Percentiles rank a stretch among this genome's conserved stretches.
phyloP scores from a whole-genome alignment of 2,888 invertebrate genomes.

The Pinctada fucata region DNA sequence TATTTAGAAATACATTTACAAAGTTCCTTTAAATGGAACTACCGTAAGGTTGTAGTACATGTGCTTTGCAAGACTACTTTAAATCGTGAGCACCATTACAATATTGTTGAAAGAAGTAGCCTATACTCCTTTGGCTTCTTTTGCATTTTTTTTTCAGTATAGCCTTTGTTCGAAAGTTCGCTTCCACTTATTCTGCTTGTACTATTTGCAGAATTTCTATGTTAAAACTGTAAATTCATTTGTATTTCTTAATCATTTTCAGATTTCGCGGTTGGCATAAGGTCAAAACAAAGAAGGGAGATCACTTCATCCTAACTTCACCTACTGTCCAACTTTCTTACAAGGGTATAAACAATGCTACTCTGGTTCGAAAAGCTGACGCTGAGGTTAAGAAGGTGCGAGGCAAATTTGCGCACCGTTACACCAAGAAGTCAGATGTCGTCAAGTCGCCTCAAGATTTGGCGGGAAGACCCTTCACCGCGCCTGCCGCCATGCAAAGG shows the following conservation, averaged over 20 bases:
- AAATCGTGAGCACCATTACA: no score
- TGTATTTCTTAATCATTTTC: conserved; percentile 14
- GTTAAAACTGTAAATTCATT: no score
- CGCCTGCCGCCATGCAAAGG: conserved; percentile 50
- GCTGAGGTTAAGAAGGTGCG: conserved; percentile 51
- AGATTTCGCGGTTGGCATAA: conserved; percentile 68
- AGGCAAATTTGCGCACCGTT: conserved; percentile 52
- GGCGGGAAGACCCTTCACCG: conserved; percentile 51
- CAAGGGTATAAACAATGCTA: conserved; percentile 52
- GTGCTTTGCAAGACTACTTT: no score
- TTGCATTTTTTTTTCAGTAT: no score
- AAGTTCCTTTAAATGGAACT: no score
- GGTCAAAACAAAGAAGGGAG: conserved; percentile 55
- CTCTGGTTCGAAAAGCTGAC: conserved; percentile 50
- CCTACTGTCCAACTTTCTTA: conserved; percentile 54
- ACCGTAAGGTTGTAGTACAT: no score
- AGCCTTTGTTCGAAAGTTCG: no score
- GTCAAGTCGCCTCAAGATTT: conserved; percentile 17
- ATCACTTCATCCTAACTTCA: conserved; percentile 60
- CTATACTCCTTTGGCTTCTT: no score
- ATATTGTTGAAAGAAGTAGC: no score
- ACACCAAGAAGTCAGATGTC: conserved; percentile 48
- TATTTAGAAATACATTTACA: no score
- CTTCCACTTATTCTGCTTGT: no score
- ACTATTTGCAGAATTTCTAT: no score